phyloP scores from a whole-genome alignment of 2,888 invertebrate species.

The Keiferia lycopersicella region DNA sequence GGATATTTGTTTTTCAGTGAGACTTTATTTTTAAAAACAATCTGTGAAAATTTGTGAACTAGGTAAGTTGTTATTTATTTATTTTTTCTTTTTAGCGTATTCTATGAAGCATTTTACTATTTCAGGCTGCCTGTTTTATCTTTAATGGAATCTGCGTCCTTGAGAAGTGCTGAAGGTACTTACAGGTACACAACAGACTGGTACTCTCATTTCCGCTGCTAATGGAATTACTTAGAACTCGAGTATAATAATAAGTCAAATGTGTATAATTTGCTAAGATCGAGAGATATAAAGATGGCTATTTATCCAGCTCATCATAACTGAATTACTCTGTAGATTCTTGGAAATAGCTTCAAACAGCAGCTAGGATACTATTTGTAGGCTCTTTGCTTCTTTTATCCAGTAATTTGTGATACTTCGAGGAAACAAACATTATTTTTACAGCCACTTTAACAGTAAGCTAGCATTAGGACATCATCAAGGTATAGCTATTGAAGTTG shows the following conservation, averaged over 20 bases:
- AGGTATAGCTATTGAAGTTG: not conserved
- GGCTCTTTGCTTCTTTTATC: not conserved
- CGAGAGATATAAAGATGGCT: constrained; percentile 36
- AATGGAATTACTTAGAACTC: constrained; percentile 7
- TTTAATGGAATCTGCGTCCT: not conserved
- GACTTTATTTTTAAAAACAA: constrained; percentile 27
- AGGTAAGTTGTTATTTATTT: not conserved
- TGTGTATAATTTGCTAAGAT: constrained; percentile 38
- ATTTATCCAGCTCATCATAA: constrained; percentile 38
- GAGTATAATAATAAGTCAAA: constrained; percentile 2
- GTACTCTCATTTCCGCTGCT: not conserved
- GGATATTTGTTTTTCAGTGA: constrained; percentile 31
- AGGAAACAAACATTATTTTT: not conserved
- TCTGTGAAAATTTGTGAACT: constrained; percentile 7
- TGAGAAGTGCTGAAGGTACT: not conserved
- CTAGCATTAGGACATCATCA: not conserved
- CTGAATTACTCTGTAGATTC: constrained; percentile 47
- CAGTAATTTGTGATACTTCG: constrained; percentile 4
- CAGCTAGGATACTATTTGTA: constrained; percentile 29
- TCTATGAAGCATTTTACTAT: not conserved
- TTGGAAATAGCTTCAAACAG: constrained; percentile 44
- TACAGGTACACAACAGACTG: not conserved
- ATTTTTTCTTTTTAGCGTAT: not conserved
- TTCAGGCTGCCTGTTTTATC: no score
- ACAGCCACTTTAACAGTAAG: not conserved